A percentile compares a stretch with the other conserved stretches of the same genome.
These are phyloP conservation scores for Drosophila pectinifera DNA, from an alignment of 1,140 invertebrate genomes.

Conservation along the genomic window DNA sequence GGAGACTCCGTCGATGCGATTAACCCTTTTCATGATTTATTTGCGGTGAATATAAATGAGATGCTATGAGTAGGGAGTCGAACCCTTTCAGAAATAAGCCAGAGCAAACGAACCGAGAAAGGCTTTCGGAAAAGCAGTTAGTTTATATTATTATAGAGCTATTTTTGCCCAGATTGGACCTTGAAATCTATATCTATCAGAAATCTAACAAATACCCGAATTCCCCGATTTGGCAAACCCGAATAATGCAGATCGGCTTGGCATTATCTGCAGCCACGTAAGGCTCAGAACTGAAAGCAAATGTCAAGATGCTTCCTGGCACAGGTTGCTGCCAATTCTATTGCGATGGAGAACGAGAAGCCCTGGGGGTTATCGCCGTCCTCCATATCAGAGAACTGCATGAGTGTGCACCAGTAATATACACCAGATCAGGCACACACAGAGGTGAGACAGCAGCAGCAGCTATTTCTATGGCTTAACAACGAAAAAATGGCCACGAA, in stretches of 20 bases:
- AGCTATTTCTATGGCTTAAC: constrained; percentile 32
- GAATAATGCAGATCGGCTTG: not conserved
- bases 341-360: constrained; percentile 37
- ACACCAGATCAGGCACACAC: constrained; percentile 10
- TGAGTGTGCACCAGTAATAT: constrained; percentile 22
- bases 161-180: not conserved
- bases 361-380: constrained; percentile 42
- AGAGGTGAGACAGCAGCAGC: constrained; percentile 7
- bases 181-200: not conserved
- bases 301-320: constrained; percentile 74
- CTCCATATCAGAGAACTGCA: constrained; percentile 50
- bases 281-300: constrained; percentile 26
- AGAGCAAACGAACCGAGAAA: not conserved
- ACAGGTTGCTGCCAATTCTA: constrained; percentile 49
- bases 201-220: too few relatives aligned
- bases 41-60: constrained; percentile 30
- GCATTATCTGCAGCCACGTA: constrained; percentile 24
- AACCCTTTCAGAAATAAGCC: not conserved
- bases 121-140: not conserved
- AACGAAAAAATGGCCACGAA: constrained; percentile 18
- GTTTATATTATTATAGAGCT: too few relatives aligned
- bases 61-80: constrained; percentile 29
- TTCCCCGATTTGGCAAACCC: not conserved
- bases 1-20: constrained; percentile 45
- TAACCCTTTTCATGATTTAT: constrained; percentile 64